Base-by-base conservation (phyloP, 2,797 vertebrate species). In the Thripadectes ignobilis region DNA sequence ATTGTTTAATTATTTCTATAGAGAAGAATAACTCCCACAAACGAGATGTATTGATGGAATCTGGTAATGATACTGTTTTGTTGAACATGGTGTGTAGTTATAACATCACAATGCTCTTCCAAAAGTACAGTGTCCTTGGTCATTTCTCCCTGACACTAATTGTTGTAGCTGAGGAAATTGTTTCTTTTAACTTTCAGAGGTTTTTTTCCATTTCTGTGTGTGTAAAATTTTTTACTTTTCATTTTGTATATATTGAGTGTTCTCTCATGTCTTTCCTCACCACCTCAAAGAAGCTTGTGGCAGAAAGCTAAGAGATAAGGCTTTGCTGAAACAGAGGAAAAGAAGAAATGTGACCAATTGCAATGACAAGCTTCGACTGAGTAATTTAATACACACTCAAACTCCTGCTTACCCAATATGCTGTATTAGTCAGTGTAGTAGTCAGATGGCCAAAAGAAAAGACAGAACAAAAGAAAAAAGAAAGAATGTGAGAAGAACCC, bases 291-390 rank as follows among this genome's bases (percentile, higher is more conserved):
- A 65, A 69, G 18, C 55, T 57, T 58, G 41, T 76, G 34, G 46
- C 30, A 78, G 74, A 68, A 75, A 66, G n/a, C 71, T 73, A 39
- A 75, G 48, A 68, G n/a, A 66, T 75, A 72, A 93, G 14, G 24
- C 46, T 85, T 67, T 91, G 57, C 36, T 85, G 38, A 85, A 85
- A 36, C 11, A 87, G 19, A 49, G 18, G 21, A 85, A 84, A 91
- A 76, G 41, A 89, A 66, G 59, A 84, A 85, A 67, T 77, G 49
- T 67, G 46, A 86, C 57, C 22, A 90, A 26, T 51, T 88, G 54
- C 49, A 71, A 77, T 49, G 52, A 77, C n/a, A 87, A 80, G 36
- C 52, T 74, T 77, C 39, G n/a, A 62, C 5, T 57, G 72, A 10
- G 11, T 72, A 61, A 78, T 80, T 88, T 85, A 57, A 32, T 52